Percentiles rank a stretch among this genome's conserved stretches.
Conservation (phyloP, 2,797 vertebrate species). For the Myoxocephalus aenaeus region DNA sequence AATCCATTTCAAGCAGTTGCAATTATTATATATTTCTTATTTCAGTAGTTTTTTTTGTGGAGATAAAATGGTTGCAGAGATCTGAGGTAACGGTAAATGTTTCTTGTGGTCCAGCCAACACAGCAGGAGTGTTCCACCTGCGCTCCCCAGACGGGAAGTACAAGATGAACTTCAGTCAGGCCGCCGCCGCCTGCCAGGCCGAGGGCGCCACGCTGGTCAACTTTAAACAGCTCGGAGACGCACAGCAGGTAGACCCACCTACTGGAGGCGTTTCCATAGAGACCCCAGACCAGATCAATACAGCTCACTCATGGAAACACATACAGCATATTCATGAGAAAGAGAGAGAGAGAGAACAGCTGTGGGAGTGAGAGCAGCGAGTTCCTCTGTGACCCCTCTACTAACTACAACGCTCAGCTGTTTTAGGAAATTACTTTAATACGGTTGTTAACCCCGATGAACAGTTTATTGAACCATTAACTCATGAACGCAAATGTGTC, state of each 20-base stretch:
- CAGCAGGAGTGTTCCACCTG: slow-evolving; percentile 92
- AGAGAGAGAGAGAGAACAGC: neutral
- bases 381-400: no score
- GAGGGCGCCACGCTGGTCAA: slow-evolving; percentile 89
- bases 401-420: no score
- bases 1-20: neutral
- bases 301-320: neutral
- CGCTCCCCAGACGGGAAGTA: slow-evolving; percentile 88
- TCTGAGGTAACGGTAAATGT: neutral
- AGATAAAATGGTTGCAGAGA: neutral
- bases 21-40: neutral
- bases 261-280: slow-evolving; percentile 12
- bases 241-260: slow-evolving; percentile 88
- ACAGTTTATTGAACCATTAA: neutral
- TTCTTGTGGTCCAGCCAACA: slow-evolving; percentile 84
- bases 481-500: neutral
- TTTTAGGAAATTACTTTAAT: no score
- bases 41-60: neutral
- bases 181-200: slow-evolving; percentile 82
- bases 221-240: slow-evolving; percentile 89
- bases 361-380: neutral
- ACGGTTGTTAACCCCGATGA: neutral
- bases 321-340: neutral
- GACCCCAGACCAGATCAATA: neutral
- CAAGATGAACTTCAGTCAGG: slow-evolving; percentile 88